Percentiles rank a stretch among this genome's conserved stretches.
These are phyloP conservation scores for Endomychus coccineus DNA, from an alignment of 2,888 invertebrate genomes.

Conservation along the genomic window DNA sequence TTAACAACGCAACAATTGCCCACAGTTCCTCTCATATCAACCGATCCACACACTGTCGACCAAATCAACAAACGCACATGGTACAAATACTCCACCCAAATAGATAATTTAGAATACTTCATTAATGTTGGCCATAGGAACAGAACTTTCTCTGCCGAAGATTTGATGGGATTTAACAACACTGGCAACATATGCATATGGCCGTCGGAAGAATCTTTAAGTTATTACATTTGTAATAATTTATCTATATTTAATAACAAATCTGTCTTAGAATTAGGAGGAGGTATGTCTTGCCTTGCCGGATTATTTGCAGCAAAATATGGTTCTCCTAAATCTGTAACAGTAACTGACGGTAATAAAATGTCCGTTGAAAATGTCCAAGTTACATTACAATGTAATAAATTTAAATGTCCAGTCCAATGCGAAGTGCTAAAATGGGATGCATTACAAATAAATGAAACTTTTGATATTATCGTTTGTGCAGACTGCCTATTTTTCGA, in stretches of 20 bases:
- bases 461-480: slow-evolving; percentile 64
- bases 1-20: slow-evolving; percentile 45
- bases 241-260: slow-evolving; percentile 57
- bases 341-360: slow-evolving; percentile 73
- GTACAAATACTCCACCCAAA: slow-evolving; percentile 54
- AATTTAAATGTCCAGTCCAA: slow-evolving; percentile 48
- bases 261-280: slow-evolving; percentile 69
- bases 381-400: slow-evolving; percentile 58
- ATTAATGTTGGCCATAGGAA: slow-evolving; percentile 54
- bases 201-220: slow-evolving; percentile 71
- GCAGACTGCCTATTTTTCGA: slow-evolving; percentile 78
- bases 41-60: slow-evolving; percentile 28
- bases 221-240: slow-evolving; percentile 61
- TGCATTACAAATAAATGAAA: slow-evolving; percentile 29
- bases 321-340: slow-evolving; percentile 54
- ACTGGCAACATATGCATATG: slow-evolving; percentile 74
- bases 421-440: slow-evolving; percentile 53
- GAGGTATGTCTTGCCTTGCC: slow-evolving; percentile 78
- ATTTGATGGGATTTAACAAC: slow-evolving; percentile 74
- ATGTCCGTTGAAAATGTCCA: slow-evolving; percentile 66
- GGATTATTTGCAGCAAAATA: slow-evolving; percentile 66
- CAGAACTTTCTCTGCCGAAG: slow-evolving; percentile 58
- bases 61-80: slow-evolving; percentile 48
- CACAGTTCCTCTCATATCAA: slow-evolving; percentile 21
- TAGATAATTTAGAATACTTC: slow-evolving; percentile 46